A percentile compares a stretch with the other conserved stretches of the same genome.
Evolutionary conservation across 1,140 invertebrate species (phyloP).

Genomic region (Olivierus martensii): DNA sequence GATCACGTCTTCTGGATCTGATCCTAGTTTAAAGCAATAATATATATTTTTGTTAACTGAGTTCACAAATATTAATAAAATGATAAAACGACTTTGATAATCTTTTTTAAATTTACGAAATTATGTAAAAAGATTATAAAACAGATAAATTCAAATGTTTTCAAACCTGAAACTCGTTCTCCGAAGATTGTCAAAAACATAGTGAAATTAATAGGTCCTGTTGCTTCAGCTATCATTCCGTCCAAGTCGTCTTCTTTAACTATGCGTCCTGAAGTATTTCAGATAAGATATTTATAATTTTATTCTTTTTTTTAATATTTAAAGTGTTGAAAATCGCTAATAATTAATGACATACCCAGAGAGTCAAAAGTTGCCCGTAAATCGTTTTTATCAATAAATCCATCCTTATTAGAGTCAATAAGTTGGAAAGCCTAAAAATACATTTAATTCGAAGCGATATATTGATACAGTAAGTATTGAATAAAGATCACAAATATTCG

Average conservation of each 20-base stretch:
- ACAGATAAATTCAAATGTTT: conserved; percentile 6
- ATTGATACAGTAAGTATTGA: conserved; percentile 18
- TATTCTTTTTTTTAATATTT: too few species aligned
- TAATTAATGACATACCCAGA: conserved; percentile 23
- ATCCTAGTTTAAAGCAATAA: conserved; percentile 26
- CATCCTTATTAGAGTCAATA: conserved; percentile 97
- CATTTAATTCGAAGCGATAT: neutral
- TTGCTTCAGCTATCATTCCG: conserved; percentile 73
- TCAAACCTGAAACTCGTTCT: conserved; percentile 56
- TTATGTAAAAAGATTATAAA: too few species aligned
- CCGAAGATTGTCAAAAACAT: conserved; percentile 84
- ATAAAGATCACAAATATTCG: too few species aligned
- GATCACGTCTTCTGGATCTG: conserved; percentile 44
- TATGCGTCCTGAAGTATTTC: conserved; percentile 39
- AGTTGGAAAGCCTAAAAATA: conserved; percentile 73
- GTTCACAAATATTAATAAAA: too few species aligned
- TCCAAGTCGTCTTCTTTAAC: conserved; percentile 80
- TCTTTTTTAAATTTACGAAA: too few species aligned
- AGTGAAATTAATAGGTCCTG: conserved; percentile 89
- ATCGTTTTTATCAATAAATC: conserved; percentile 90
- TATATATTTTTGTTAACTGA: conserved; percentile 38
- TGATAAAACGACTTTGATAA: too few species aligned
- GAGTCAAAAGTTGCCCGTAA: conserved; percentile 81
- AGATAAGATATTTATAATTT: neutral
- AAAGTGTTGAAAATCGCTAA: too few species aligned